Base-by-base conservation (phyloP, 2,113 vertebrate species). In the Zosterops borbonicus region DNA sequence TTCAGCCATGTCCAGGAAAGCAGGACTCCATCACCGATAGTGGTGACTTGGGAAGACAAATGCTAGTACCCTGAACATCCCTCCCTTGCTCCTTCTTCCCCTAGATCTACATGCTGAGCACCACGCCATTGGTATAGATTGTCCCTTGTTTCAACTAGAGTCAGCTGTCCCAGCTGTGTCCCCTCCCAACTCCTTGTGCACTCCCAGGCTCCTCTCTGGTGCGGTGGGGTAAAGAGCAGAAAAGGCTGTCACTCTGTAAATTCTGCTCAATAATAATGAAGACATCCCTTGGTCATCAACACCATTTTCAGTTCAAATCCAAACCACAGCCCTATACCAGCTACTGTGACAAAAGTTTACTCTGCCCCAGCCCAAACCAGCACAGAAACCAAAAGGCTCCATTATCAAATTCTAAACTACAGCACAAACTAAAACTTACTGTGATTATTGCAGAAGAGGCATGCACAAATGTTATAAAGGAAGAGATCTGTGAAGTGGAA, bases 41-140 rank as follows among this genome's bases (percentile, higher is more conserved):
- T 5, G 7, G 12, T 53, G 16, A 28, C 35, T 68, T 44, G 56
- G 21, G 47, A 62, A 63, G 41, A 62, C 41, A 81, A 68, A 56
- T 23, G 10, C 8, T 6, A 56, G 7, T 23, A 19, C 35, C 24
- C 13, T 14, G 19, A 63, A 56, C 2, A 15, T 29, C 3, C 6
- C 5, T 29, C 23, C 41, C 29, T 44, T 75, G 27, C 28, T 74
- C 28, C 62, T 55, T 47, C 60, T 75, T 53, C 10, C 24, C 20
- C 27, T 11, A 9, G 5, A 16, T 44, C 44, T 24, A 12, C 9
- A 14, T 56, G 28, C 31, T 49, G 19, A 81, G 15, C 55, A 81
- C 23, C 11, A 49, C 0, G 0, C 23, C 49, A 44, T 2, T n/a
- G 41, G 16, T 37, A 44, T 18, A 5, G 41, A 42, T 39, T 44